Evolutionary conservation across 2,888 invertebrate species (phyloP).

Genomic region (Megamerina dolium): DNA sequence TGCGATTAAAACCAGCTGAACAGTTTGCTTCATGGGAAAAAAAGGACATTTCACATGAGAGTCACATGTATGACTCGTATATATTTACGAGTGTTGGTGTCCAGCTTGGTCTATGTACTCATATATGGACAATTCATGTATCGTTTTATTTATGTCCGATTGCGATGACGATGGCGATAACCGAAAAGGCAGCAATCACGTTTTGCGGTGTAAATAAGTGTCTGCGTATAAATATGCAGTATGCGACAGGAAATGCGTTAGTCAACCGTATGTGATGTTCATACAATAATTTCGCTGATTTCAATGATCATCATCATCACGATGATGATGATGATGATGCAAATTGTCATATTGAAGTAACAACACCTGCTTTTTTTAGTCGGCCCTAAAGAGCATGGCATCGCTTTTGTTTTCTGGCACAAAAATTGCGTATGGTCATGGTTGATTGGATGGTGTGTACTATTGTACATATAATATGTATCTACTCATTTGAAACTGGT

Average conservation of each 20-base stretch:
- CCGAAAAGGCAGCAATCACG: too few relatives aligned
- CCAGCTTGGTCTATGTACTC: background rate
- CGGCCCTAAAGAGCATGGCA: too few relatives aligned
- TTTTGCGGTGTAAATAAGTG: too few relatives aligned
- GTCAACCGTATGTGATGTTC: too few relatives aligned
- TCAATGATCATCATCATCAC: too few relatives aligned
- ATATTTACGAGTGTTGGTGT: background rate
- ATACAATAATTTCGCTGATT: too few relatives aligned
- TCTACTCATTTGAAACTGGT: background rate
- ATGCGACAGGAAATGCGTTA: background rate
- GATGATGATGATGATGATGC: background rate
- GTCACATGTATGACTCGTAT: too few relatives aligned
- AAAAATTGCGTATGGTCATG: background rate
- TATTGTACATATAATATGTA: background rate
- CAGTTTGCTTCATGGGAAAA: background rate
- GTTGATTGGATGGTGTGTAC: background rate
- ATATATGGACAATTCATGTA: background rate
- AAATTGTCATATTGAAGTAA: background rate
- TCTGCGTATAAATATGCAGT: too few relatives aligned
- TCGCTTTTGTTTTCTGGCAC: too few relatives aligned
- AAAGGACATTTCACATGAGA: too few relatives aligned
- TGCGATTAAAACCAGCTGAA: conserved; percentile 10
- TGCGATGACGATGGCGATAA: background rate
- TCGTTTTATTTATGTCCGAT: background rate
- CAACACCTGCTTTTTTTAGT: background rate